Base-by-base conservation (phyloP, 2,797 vertebrate genomes). In the Ispidina picta region DNA sequence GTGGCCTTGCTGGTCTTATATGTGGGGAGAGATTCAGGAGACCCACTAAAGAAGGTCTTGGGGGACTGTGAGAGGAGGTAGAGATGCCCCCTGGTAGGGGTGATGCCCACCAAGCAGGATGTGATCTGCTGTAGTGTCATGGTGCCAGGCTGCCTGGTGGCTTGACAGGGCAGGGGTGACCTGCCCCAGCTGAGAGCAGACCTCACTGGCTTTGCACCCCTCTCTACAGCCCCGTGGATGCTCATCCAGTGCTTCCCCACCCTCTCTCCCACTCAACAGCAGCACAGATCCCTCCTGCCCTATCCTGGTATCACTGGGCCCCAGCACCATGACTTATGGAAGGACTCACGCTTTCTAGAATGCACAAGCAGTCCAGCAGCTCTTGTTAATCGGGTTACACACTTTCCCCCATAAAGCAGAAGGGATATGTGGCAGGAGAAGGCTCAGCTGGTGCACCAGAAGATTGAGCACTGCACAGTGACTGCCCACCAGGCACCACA, bases 261-360 rank as follows among this genome's bases (percentile, higher is more conserved):
- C 52, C 33, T 80, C 55, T 72, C 19, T 8, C 9, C 4, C 0
- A 10, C 63, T 35, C 0, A 0, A 20, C 77, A 56, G 41, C 54
- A 51, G 64, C 55, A 55, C 1, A 0, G 41, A 26, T 25, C 29
- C 58, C 35, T 83, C 46, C 29, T 78, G 66, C 54, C 12, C 58
- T 10, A 1, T 28, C 16, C 62, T 66, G 44, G 2, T 23, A 1
- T 12, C 56, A 48, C 26, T 56, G 43, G 16, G 16, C 15, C 43
- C 3, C 43, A 65, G 60, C 56, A 73, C 28, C 29, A 49, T 48
- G 43, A 26, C 8, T 14, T 35, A 43, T 4, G 54, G 28, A 62
- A 33, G 16, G 7, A 4, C 21, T 20, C 25, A 10, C 10, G n/a
- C 52, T n/a, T 63, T 13, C 63, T 44, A 33, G 46, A 78, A 59